Conservation (phyloP, 2,888 invertebrate genomes). For the Cheiracanthium punctorium region DNA sequence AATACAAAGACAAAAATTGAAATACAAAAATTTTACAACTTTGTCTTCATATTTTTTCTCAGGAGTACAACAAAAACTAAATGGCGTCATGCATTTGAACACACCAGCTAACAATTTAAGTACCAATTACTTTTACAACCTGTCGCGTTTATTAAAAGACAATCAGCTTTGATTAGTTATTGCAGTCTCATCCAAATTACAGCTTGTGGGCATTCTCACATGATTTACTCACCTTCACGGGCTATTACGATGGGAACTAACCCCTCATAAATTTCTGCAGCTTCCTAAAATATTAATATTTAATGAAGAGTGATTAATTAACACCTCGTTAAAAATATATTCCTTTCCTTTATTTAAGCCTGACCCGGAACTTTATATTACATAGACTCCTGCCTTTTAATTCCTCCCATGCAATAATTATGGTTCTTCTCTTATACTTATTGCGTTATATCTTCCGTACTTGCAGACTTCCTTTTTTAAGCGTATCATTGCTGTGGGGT, state of each 20-base stretch:
- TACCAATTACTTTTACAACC: too few species aligned
- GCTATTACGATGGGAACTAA: not conserved
- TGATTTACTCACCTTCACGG: not conserved
- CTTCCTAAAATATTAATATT: not conserved
- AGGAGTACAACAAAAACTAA: too few species aligned
- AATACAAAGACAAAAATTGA: too few species aligned
- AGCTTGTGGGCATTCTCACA: not conserved
- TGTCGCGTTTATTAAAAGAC: too few species aligned
- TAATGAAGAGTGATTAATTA: conserved; percentile 1
- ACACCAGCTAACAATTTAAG: too few species aligned
- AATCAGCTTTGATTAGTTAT: too few species aligned
- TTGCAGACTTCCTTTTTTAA: not conserved
- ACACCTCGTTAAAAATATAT: conserved; percentile 8
- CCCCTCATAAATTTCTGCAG: not conserved
- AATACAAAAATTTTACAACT: too few species aligned
- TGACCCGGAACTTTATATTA: not conserved
- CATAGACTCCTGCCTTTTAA: not conserved
- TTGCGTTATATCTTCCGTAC: not conserved
- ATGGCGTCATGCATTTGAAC: too few species aligned
- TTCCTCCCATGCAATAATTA: conserved; percentile 10
- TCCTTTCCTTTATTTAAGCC: not conserved
- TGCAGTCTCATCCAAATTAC: not conserved
- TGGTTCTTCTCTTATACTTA: not conserved
- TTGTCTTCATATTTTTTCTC: too few species aligned
- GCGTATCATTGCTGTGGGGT: not conserved